These are phyloP conservation scores for Avahi laniger DNA, from an alignment of 2,797 vertebrate species.

Conservation along the genomic window DNA sequence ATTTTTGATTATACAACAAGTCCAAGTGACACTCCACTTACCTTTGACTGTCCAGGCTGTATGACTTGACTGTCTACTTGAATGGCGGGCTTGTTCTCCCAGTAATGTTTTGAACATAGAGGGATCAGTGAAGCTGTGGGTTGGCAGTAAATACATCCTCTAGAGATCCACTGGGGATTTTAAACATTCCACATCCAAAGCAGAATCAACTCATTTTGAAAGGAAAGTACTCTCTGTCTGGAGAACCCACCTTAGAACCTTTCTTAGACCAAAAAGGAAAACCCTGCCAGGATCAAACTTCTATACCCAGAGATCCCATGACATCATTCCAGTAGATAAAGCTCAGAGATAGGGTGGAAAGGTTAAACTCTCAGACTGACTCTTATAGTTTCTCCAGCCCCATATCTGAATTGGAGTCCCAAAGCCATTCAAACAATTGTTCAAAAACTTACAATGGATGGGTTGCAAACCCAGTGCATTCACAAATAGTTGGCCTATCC, in stretches of 20 bases:
- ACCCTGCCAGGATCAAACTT: background rate
- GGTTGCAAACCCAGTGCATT: background rate
- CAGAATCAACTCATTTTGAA: background rate
- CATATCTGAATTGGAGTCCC: background rate
- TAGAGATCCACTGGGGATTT: background rate
- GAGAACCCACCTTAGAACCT: background rate
- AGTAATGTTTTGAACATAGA: background rate
- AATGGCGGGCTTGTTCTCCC: background rate
- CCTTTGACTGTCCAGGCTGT: background rate
- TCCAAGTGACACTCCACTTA: background rate
- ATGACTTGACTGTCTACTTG: background rate
- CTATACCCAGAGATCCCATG: background rate
- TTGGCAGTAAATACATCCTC: background rate
- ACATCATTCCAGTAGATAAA: rapidly evolving
- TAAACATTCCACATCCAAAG: background rate
- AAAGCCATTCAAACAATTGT: background rate
- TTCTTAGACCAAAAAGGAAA: background rate
- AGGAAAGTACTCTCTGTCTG: background rate
- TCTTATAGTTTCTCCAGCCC: background rate
- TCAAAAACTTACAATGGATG: background rate
- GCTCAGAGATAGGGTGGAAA: background rate
- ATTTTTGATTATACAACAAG: background rate
- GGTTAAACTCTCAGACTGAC: too few relatives aligned
- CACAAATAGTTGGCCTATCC: background rate
- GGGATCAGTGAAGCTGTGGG: background rate